Conservation (phyloP, 2,113 vertebrate species). For the Echinops telfairi region DNA sequence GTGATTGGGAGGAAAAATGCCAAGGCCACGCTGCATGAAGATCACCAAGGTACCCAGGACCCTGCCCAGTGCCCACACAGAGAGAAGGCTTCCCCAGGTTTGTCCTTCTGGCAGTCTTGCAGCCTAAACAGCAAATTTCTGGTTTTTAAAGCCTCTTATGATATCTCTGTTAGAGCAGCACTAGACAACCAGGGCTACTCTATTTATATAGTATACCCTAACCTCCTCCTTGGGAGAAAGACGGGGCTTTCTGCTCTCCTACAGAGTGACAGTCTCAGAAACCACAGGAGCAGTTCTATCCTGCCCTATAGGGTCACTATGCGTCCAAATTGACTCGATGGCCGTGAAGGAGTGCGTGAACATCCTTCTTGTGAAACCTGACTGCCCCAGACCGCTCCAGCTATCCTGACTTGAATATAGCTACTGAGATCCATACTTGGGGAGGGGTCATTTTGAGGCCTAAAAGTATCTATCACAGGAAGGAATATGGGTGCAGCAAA, state of each 20-base stretch:
- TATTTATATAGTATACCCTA: too few species aligned
- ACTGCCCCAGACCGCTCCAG: not conserved
- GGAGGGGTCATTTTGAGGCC: not conserved
- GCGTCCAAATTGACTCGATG: too few species aligned
- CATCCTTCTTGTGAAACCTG: conserved; percentile 42
- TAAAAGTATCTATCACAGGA: not conserved
- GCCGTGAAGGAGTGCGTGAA: too few species aligned
- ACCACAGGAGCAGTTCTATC: too few species aligned
- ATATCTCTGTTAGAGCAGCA: not conserved
- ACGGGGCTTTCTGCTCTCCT: too few species aligned
- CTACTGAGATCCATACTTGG: not conserved
- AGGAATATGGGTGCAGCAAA: not conserved
- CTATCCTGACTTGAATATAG: not conserved
- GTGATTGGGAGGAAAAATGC: not conserved
- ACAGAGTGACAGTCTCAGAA: too few species aligned
- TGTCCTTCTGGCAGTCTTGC: too few species aligned
- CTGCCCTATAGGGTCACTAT: too few species aligned
- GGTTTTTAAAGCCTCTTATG: not conserved
- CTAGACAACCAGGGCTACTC: not conserved
- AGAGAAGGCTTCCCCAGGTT: too few species aligned
- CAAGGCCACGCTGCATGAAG: not conserved
- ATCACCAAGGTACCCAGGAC: too few species aligned
- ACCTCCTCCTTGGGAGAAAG: too few species aligned
- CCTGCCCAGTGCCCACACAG: too few species aligned
- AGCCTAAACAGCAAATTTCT: not conserved